These are phyloP conservation scores for Sphaeramia orbicularis DNA, from an alignment of 2,797 vertebrate species.

Conservation along the genomic window DNA sequence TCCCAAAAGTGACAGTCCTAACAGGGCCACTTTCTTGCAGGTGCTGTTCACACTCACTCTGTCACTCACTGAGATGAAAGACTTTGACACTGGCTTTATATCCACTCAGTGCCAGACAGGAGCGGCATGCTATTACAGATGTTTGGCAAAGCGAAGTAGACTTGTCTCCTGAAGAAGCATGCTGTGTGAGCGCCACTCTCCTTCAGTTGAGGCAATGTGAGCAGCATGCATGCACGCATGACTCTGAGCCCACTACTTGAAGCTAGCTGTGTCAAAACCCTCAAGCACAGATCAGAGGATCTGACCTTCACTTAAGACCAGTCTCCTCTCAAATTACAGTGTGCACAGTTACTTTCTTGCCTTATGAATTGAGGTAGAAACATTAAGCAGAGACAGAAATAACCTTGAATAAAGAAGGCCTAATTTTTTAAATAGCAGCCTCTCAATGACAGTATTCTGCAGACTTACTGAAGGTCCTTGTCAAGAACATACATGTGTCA, in stretches of 20 bases:
- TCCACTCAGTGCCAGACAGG: conserved; percentile 49
- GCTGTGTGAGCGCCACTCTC: conserved; percentile 30
- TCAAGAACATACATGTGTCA: conserved; percentile 67
- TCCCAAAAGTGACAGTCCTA: conserved; percentile 46
- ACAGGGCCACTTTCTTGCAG: conserved; percentile 57
- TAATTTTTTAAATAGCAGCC: conserved; percentile 48
- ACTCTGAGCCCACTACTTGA: conserved; percentile 33
- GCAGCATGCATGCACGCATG: conserved; percentile 30
- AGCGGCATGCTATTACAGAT: conserved; percentile 19
- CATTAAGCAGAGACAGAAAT: conserved; percentile 53
- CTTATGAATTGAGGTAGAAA: conserved; percentile 29
- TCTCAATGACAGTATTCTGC: conserved; percentile 40
- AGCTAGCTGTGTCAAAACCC: conserved; percentile 37
- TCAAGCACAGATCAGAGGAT: conserved; percentile 28
- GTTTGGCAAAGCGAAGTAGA: conserved; percentile 39
- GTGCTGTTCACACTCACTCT: conserved; percentile 48
- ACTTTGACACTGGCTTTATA: conserved; percentile 39
- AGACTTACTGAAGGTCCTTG: conserved; percentile 54
- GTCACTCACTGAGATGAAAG: conserved; percentile 52
- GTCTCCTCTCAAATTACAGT: conserved; percentile 20
- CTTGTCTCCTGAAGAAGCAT: conserved; percentile 29
- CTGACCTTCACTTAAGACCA: conserved; percentile 56
- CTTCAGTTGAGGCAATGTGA: conserved; percentile 4
- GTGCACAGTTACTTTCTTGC: background rate
- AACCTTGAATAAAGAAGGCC: conserved; percentile 48